A percentile compares a stretch with the other conserved stretches of the same genome.
These are phyloP conservation scores for Ctenosaura bakeri DNA, from an alignment of 2,797 vertebrate genomes.

Conservation along the genomic window DNA sequence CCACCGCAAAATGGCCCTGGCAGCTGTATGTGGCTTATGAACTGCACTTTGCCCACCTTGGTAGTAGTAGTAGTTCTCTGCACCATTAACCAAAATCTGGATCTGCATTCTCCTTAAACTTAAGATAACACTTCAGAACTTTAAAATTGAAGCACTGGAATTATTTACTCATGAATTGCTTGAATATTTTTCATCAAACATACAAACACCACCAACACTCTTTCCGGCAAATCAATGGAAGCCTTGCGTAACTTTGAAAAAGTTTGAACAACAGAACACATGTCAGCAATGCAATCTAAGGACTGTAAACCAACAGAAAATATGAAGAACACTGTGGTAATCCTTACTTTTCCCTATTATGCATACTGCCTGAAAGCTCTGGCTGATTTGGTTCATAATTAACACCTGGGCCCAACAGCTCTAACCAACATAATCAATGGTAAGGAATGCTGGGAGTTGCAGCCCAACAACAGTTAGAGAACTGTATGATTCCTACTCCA, in stretches of 20 bases:
- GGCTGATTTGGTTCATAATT: not conserved
- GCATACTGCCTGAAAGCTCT: not conserved
- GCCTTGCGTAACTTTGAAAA: not conserved
- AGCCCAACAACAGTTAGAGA: no score
- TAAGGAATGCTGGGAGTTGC: no score
- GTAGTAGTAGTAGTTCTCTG: not conserved
- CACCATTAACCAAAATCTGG: not conserved
- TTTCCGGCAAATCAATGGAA: not conserved
- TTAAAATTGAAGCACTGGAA: not conserved
- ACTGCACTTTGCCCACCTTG: no score
- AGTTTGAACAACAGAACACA: not conserved
- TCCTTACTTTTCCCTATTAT: not conserved
- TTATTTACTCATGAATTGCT: not conserved
- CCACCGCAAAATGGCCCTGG: no score
- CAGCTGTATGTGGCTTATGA: no score
- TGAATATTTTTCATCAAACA: not conserved
- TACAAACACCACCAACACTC: not conserved
- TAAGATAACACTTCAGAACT: not conserved
- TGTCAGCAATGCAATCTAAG: not conserved
- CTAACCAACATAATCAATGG: no score
- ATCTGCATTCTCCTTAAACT: not conserved
- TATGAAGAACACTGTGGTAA: not conserved
- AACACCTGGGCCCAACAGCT: not conserved
- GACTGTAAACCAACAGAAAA: not conserved
- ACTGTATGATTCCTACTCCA: no score